Conservation (phyloP, 1,140 invertebrate species). For the Thrips palmi region DNA sequence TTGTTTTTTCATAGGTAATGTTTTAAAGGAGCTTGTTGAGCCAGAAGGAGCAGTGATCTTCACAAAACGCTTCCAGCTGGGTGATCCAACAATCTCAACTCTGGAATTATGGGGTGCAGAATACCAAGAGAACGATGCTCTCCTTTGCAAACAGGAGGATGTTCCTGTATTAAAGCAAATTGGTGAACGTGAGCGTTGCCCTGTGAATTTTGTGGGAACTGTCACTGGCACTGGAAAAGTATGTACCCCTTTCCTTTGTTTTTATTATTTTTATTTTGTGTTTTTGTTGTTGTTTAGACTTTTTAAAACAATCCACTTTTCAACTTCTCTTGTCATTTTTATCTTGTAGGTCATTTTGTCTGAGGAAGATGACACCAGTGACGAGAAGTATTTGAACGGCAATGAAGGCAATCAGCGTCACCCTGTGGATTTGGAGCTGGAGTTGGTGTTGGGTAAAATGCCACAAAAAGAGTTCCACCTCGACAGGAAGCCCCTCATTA, state of each 20-base stretch:
- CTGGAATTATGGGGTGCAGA: conserved; percentile 95
- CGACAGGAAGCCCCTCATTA: conserved; percentile 18
- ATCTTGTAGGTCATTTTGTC: conserved; percentile 36
- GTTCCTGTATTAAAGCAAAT: conserved; percentile 48
- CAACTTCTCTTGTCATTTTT: background rate
- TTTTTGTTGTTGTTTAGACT: conserved; percentile 3
- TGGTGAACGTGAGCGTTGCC: conserved; percentile 72
- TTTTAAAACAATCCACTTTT: conserved; percentile 1
- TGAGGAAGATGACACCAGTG: conserved; percentile 32
- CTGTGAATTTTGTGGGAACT: conserved; percentile 80
- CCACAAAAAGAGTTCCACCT: conserved; percentile 36
- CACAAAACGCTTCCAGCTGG: conserved; percentile 71
- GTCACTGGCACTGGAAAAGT: conserved; percentile 75
- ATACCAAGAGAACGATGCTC: conserved; percentile 92
- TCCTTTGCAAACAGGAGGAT: conserved; percentile 51
- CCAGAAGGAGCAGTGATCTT: conserved; percentile 84
- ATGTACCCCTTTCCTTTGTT: conserved; percentile 10
- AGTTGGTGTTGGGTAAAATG: conserved; percentile 77
- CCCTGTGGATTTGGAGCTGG: conserved; percentile 76
- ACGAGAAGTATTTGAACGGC: conserved; percentile 21
- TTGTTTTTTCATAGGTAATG: conserved; percentile 51
- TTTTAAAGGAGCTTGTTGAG: conserved; percentile 90
- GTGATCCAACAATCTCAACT: conserved; percentile 83
- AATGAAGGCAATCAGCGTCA: conserved; percentile 22
- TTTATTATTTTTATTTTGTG: conserved; percentile 6